Conservation (phyloP, 2,888 invertebrate genomes). For the Timema cristinae region DNA sequence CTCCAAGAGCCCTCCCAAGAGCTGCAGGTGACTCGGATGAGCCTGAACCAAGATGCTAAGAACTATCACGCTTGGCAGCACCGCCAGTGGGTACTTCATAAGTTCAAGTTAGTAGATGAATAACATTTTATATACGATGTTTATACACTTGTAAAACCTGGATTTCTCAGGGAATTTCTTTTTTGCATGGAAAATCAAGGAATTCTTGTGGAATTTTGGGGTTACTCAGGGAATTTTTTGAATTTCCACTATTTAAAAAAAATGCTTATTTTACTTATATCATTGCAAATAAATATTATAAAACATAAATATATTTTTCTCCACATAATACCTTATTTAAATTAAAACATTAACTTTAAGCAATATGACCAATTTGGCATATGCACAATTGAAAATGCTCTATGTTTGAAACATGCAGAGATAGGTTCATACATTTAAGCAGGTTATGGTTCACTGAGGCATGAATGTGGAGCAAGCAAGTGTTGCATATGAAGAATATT, state of each 20-base stretch:
- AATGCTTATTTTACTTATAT: background rate
- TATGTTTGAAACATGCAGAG: no score
- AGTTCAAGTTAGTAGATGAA: slow-evolving; percentile 64
- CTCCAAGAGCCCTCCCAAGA: slow-evolving; percentile 75
- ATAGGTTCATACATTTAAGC: no score
- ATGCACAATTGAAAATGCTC: no score
- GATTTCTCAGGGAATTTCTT: background rate
- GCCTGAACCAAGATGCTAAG: slow-evolving; percentile 85
- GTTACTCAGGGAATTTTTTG: background rate
- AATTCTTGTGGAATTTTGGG: no score
- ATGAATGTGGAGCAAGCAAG: no score
- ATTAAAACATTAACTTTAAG: no score
- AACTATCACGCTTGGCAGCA: slow-evolving; percentile 99
- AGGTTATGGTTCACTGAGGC: no score
- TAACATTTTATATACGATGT: background rate
- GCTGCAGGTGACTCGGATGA: slow-evolving; percentile 71
- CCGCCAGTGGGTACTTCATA: slow-evolving; percentile 82
- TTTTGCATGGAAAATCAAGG: background rate
- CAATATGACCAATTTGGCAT: no score
- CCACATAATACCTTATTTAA: no score
- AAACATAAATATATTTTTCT: no score
- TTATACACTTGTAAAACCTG: background rate
- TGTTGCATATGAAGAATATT: no score
- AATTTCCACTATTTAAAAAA: background rate
- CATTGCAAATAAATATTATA: no score